These are phyloP conservation scores for Fulica atra DNA, from an alignment of 2,113 vertebrate species.

Conservation along the genomic window DNA sequence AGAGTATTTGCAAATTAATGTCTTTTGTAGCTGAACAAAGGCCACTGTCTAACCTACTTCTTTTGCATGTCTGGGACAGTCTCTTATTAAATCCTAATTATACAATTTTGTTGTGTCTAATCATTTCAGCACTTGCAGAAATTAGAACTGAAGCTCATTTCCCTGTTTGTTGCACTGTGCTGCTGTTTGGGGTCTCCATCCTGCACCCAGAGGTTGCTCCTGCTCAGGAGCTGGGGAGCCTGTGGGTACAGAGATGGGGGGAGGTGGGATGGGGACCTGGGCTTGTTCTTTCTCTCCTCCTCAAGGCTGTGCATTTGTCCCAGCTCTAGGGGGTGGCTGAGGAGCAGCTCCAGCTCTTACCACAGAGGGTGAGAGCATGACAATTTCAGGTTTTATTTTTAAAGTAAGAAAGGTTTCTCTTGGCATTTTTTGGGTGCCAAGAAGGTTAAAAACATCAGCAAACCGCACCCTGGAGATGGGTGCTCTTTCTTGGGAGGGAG, in stretches of 20 bases:
- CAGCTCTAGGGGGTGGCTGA: not conserved
- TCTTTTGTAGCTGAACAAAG: constrained; percentile 67
- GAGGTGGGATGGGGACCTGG: not conserved
- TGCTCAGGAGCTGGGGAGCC: not conserved
- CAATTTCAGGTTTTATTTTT: not conserved
- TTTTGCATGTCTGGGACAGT: constrained; percentile 52
- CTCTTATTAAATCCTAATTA: constrained; percentile 65
- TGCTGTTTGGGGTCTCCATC: not conserved
- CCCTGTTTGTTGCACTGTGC: not conserved
- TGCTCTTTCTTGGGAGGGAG: not conserved
- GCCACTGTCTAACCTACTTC: constrained; percentile 43
- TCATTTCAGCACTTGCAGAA: constrained; percentile 32
- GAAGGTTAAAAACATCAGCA: not conserved
- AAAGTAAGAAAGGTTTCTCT: not conserved
- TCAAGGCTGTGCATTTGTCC: not conserved
- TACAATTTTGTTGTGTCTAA: constrained; percentile 48
- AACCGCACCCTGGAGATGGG: not conserved
- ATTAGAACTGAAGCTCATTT: constrained; percentile 1
- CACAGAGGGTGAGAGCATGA: not conserved
- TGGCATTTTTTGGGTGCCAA: not conserved
- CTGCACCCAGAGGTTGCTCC: not conserved
- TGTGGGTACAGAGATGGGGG: accelerated
- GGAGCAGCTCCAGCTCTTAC: not conserved
- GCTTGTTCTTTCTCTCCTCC: not conserved
- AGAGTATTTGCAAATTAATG: constrained; percentile 56